phyloP scores from a whole-genome alignment of 2,888 invertebrate genomes.

The Pardosa pseudoannulata region DNA sequence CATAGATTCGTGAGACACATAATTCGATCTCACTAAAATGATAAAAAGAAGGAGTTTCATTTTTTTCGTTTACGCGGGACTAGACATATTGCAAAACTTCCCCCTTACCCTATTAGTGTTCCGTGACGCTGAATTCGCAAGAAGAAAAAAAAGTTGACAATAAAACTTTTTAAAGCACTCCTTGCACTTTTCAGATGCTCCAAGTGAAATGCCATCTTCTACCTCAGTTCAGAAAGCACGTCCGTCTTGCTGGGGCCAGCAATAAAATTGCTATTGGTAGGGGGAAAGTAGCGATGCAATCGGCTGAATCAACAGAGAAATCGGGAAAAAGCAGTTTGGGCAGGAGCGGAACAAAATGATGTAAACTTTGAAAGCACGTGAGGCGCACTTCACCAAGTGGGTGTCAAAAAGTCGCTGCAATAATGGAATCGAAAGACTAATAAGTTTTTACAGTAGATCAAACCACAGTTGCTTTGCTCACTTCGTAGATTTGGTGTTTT shows the following conservation, averaged over 20 bases:
- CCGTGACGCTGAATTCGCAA: constrained; percentile 2
- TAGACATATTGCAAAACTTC: background rate
- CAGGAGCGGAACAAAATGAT: constrained; percentile 46
- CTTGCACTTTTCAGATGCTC: background rate
- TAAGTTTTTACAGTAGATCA: too few relatives aligned
- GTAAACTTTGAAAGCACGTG: constrained; percentile 58
- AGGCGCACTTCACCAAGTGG: constrained; percentile 10
- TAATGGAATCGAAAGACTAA: too few relatives aligned
- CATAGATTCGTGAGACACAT: too few relatives aligned
- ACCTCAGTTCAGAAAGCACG: background rate
- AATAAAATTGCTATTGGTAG: constrained; percentile 18
- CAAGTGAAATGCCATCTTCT: background rate
- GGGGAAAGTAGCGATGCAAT: constrained; percentile 2
- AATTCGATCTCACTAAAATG: too few relatives aligned
- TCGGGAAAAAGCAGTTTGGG: constrained; percentile 40
- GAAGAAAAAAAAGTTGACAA: background rate
- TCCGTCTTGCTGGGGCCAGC: constrained; percentile 5
- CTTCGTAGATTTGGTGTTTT: too few relatives aligned
- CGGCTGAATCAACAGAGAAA: constrained; percentile 39
- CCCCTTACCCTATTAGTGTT: constrained; percentile 8
- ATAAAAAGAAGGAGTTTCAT: too few relatives aligned
- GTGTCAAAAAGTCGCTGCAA: constrained; percentile 3
- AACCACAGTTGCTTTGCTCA: too few relatives aligned
- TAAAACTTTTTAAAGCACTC: constrained; percentile 18
- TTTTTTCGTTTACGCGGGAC: too few relatives aligned